Evolutionary conservation across 2,888 invertebrate species (phyloP).

Genomic region (Carcina quercana): DNA sequence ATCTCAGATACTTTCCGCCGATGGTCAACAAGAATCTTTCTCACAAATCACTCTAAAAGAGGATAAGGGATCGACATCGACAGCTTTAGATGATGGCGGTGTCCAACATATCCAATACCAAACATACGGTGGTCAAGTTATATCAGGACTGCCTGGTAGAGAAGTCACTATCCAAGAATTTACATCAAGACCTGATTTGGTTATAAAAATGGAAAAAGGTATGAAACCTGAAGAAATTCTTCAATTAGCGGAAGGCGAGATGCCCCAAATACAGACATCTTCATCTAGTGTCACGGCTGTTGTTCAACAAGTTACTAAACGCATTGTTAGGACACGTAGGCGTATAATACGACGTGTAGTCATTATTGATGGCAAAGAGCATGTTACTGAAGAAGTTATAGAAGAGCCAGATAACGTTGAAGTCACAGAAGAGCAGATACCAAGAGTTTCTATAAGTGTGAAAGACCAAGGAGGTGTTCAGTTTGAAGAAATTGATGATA

Average conservation of each 20-base stretch:
- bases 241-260: conserved; percentile 51
- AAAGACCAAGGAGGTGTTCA: conserved; percentile 70
- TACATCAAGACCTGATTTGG: conserved; percentile 75
- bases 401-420: conserved; percentile 89
- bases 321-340: conserved; percentile 82
- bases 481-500: conserved; percentile 43
- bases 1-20: conserved; percentile 68
- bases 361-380: conserved; percentile 88
- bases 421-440: conserved; percentile 81
- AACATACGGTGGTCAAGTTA: conserved; percentile 77
- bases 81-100: conserved; percentile 75
- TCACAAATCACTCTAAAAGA: conserved; percentile 80
- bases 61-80: conserved; percentile 76
- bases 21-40: conserved; percentile 76
- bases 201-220: conserved; percentile 72
- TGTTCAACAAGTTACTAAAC: conserved; percentile 86
- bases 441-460: conserved; percentile 80
- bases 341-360: conserved; percentile 84
- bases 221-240: conserved; percentile 67
- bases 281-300: conserved; percentile 85
- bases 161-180: conserved; percentile 79
- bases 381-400: conserved; percentile 86
- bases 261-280: conserved; percentile 71
- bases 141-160: conserved; percentile 77
- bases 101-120: conserved; percentile 76